A percentile compares a stretch with the other conserved stretches of the same genome.
Evolutionary conservation across 2,113 vertebrate species (phyloP).

Genomic region (Atherinomorus stipes): DNA sequence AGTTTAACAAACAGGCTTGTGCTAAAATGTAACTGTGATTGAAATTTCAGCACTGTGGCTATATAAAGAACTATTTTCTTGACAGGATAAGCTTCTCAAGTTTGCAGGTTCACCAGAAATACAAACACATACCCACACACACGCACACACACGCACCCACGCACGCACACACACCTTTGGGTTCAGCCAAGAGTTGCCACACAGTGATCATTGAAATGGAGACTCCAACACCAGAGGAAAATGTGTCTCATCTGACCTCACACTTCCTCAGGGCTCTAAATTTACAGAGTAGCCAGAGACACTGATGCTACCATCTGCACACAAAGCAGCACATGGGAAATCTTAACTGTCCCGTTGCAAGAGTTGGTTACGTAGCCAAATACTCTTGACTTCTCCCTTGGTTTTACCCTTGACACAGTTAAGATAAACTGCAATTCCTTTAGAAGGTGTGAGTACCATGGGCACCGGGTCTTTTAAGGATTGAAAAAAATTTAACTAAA

Average conservation of each 20-base stretch:
- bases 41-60: background rate
- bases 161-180: background rate
- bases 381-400: background rate
- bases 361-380: slow-evolving; percentile 10
- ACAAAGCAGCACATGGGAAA: background rate
- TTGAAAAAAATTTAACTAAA: no score
- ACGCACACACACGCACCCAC: background rate
- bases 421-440: background rate
- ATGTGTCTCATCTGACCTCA: background rate
- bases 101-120: background rate
- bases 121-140: background rate
- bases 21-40: background rate
- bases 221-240: background rate
- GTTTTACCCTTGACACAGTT: background rate
- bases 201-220: background rate
- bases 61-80: background rate
- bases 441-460: background rate
- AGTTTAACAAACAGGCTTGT: background rate
- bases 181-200: slow-evolving; percentile 3
- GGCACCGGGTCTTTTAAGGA: background rate
- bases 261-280: background rate
- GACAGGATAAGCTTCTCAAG: background rate
- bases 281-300: slow-evolving; percentile 6
- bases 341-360: background rate
- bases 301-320: background rate